Conservation (phyloP, 2,888 invertebrate species). For the Lycia hirtaria region DNA sequence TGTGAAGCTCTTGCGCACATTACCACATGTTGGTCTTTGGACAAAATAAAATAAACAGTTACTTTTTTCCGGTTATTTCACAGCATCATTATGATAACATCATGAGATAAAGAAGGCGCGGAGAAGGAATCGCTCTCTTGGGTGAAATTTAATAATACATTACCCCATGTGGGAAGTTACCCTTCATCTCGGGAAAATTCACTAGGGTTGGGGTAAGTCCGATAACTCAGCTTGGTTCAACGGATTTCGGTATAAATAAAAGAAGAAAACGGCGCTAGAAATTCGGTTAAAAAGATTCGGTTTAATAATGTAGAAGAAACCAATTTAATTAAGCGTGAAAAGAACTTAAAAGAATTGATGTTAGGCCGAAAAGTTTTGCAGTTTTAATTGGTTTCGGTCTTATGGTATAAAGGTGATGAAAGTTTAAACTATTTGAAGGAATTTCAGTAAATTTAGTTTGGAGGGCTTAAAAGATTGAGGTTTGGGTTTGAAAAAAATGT, state of each 20-base stretch:
- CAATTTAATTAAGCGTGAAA: no score
- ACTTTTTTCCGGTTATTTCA: neutral
- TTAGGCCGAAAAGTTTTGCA: neutral
- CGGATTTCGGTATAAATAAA: neutral
- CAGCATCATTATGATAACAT: slow-evolving; percentile 17
- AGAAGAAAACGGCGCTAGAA: no score
- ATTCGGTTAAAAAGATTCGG: no score
- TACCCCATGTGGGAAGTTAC: slow-evolving; percentile 14
- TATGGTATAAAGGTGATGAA: no score
- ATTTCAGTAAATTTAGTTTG: no score
- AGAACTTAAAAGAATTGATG: no score
- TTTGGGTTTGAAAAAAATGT: no score
- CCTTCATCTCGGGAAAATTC: slow-evolving; percentile 13
- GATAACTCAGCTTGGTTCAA: neutral
- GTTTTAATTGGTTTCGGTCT: no score
- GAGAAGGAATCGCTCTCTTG: slow-evolving; percentile 21
- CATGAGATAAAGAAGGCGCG: slow-evolving; percentile 14
- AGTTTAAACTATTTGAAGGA: no score
- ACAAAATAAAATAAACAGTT: neutral
- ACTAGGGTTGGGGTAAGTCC: neutral
- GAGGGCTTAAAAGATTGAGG: no score
- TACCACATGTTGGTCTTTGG: neutral
- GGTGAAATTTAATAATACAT: slow-evolving; percentile 28
- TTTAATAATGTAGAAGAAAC: no score
- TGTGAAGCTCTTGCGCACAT: no score